Percentiles rank a stretch among this genome's conserved stretches.
Evolutionary conservation across 1,140 invertebrate genomes (phyloP).

Genomic region (Drosophila mauritiana): DNA sequence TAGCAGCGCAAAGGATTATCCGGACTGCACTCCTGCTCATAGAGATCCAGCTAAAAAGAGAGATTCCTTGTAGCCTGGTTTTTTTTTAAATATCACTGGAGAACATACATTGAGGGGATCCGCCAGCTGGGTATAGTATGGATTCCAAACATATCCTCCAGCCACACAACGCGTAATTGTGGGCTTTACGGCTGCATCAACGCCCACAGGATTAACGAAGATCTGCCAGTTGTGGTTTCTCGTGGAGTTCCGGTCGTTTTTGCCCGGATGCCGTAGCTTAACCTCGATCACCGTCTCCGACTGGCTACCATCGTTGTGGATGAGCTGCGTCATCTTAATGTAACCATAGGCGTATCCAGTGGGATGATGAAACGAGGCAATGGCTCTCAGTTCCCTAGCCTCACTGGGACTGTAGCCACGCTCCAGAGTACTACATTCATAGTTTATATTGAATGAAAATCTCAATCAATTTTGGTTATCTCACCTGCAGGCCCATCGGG

Average conservation of each 20-base stretch:
- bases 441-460: too few relatives aligned
- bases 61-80: not conserved
- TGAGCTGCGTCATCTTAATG: slow-evolving; percentile 94
- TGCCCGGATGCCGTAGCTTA: slow-evolving; percentile 93
- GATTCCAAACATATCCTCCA: slow-evolving; percentile 96
- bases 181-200: slow-evolving; percentile 93
- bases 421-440: slow-evolving; percentile 89
- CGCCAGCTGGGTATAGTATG: slow-evolving; percentile 94
- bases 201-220: slow-evolving; percentile 96
- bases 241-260: slow-evolving; percentile 93
- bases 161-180: slow-evolving; percentile 93
- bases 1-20: slow-evolving; percentile 95
- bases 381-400: slow-evolving; percentile 92
- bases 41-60: slow-evolving; percentile 89
- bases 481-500: slow-evolving; percentile 90
- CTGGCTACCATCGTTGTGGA: slow-evolving; percentile 93
- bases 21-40: slow-evolving; percentile 93
- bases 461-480: not conserved
- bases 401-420: slow-evolving; percentile 94
- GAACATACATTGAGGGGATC: slow-evolving; percentile 92
- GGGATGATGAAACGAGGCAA: slow-evolving; percentile 97
- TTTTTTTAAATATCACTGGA: not conserved
- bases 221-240: slow-evolving; percentile 95
- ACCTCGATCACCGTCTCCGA: slow-evolving; percentile 96
- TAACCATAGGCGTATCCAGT: slow-evolving; percentile 94